Evolutionary conservation across 2,888 invertebrate species (phyloP).

Genomic region (Entomobrya proxima): DNA sequence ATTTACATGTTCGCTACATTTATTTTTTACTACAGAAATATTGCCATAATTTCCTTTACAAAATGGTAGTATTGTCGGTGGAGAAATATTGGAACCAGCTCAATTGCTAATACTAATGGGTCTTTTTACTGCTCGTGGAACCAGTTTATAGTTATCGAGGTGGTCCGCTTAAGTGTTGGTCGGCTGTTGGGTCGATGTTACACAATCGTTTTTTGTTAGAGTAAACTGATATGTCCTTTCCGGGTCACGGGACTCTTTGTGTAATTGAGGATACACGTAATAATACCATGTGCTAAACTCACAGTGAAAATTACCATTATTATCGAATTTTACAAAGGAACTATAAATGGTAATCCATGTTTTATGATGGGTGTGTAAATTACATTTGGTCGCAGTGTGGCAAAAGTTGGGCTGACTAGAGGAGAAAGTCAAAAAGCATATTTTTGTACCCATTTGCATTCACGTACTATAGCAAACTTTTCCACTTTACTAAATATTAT

Average conservation of each 20-base stretch:
- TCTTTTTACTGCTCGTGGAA: too few relatives aligned
- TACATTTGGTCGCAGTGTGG: neutral
- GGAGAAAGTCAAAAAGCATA: neutral
- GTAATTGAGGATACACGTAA: neutral
- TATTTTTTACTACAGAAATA: neutral
- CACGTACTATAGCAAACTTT: neutral
- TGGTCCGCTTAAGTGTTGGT: neutral
- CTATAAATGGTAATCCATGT: neutral
- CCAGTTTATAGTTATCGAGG: neutral
- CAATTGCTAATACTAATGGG: neutral
- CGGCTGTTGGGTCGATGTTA: neutral
- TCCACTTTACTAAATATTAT: neutral
- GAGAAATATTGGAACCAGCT: neutral
- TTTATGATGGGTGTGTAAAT: slow-evolving; percentile 8
- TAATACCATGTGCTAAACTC: neutral
- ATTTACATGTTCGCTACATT: slow-evolving; percentile 8
- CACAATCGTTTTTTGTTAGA: neutral
- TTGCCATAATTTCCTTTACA: neutral
- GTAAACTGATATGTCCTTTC: neutral
- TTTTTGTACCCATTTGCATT: neutral
- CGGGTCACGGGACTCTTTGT: neutral
- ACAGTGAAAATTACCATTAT: slow-evolving; percentile 5
- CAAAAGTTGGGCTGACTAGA: neutral
- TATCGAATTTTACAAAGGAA: neutral
- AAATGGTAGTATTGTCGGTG: neutral